Conservation (phyloP, 2,888 invertebrate species). For the Tetragnatha montana region DNA sequence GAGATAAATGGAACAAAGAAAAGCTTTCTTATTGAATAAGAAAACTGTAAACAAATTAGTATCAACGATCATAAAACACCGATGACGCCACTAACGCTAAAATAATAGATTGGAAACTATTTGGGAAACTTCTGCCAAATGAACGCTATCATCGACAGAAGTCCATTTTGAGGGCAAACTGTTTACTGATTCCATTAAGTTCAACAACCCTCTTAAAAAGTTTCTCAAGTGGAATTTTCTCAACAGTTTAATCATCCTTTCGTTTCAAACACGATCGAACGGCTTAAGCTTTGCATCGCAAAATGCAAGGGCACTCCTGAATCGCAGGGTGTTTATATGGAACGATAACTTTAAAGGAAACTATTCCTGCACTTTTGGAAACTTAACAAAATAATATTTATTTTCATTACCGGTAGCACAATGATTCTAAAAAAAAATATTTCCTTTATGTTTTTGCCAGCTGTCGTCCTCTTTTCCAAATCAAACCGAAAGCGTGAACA, state of each 20-base stretch:
- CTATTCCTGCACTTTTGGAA: no score
- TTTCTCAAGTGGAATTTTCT: background rate
- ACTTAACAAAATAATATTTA: no score
- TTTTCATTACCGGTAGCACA: no score
- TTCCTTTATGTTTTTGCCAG: no score
- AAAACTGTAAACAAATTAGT: background rate
- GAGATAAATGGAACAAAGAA: background rate
- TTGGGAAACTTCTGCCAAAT: background rate
- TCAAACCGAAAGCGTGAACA: no score
- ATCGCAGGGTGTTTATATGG: no score
- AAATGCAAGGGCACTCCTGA: no score
- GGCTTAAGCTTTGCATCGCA: no score
- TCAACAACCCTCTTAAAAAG: background rate
- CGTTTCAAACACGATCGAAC: background rate
- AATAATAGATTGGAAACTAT: background rate
- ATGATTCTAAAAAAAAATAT: no score
- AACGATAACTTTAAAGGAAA: no score
- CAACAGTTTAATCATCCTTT: background rate
- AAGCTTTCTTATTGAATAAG: background rate
- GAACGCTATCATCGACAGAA: background rate
- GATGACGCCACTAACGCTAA: background rate
- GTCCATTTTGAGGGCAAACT: background rate
- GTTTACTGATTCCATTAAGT: background rate
- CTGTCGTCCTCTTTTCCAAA: no score
- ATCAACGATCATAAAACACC: background rate